Base-by-base conservation (phyloP, 2,888 invertebrate species). In the Mylabris sibirica region DNA sequence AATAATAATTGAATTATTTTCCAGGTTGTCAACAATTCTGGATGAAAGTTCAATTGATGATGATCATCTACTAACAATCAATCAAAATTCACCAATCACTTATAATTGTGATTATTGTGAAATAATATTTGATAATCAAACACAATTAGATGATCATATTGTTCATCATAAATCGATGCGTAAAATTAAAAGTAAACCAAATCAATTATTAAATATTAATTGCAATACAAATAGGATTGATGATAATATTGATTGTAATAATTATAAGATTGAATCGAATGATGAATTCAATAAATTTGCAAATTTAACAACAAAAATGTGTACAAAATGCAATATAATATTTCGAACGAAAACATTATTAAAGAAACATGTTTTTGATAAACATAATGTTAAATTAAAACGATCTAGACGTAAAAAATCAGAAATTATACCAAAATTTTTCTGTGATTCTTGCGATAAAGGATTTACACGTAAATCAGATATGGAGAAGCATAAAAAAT, bases 401-500 rank as follows among this genome's bases (percentile, higher is more conserved):
- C 72, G 78, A 67, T 64, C 68, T 68, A 68, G 80, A 64, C 75
- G 82, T 24, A 82, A 78, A 73, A 78, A 79, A 60, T 69, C 59
- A n/a, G 82, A 84, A 64, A 80, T 83, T 30, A 71, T 72, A 17
- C 74, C 77, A 1, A 66, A 74, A 38, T 80, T 80, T 67, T 80
- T 75, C 57, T 85, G 85, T 72, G 76, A 81, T 8, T 62, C 77
- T 8, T 85, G 85, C 66, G 63, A 73, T 1, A 83, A 81, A 72
- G 80, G 80, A 26, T 85, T 82, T 70, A 82, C 83, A 4, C 76
- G 83, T 65, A 83, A 83, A 69, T 79, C 77, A 68, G 84, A 84
- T 67, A 81, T 84, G 81, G 72, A 79, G 59, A 82, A 81, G 72
- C 85, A 85, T 67, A 75, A 77, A 20, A 72, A 71, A 65, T 68